Conservation (phyloP, 2,113 vertebrate genomes). For the Sula dactylatra region DNA sequence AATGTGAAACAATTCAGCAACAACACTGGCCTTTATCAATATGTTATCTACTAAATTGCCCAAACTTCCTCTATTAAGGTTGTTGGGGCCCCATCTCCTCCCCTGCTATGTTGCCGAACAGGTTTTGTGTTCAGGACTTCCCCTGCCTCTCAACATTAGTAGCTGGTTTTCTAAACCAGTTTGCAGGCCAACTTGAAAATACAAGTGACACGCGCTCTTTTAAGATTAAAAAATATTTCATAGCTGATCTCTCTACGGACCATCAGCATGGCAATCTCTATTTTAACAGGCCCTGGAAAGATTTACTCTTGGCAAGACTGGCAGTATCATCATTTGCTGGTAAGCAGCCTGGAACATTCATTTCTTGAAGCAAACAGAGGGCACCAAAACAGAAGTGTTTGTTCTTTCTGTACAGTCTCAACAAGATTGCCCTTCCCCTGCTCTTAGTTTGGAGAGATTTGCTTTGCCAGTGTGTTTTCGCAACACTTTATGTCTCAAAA, state of each 20-base stretch:
- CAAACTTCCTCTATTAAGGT: slow-evolving; percentile 9
- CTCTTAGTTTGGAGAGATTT: background rate
- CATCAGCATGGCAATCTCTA: background rate
- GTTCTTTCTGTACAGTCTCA: background rate
- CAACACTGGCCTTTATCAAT: background rate
- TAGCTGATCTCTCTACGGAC: background rate
- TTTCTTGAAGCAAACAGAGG: background rate
- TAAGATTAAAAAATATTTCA: background rate
- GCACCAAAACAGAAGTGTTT: slow-evolving; percentile 37
- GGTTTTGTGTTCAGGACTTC: background rate
- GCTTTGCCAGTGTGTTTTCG: background rate
- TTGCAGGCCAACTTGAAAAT: background rate
- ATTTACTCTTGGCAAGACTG: background rate
- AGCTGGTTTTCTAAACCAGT: background rate
- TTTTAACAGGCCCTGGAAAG: background rate
- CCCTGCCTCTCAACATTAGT: background rate
- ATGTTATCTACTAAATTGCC: slow-evolving; percentile 31
- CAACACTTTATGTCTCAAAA: background rate
- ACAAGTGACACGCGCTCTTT: background rate
- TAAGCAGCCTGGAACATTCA: slow-evolving; percentile 33
- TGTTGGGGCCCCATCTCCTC: background rate
- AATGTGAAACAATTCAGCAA: background rate
- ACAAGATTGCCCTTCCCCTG: background rate
- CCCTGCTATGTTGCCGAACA: background rate
- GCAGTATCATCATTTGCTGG: background rate